These are phyloP conservation scores for Amphiprion ocellaris DNA, from an alignment of 2,113 vertebrate genomes.

Conservation along the genomic window DNA sequence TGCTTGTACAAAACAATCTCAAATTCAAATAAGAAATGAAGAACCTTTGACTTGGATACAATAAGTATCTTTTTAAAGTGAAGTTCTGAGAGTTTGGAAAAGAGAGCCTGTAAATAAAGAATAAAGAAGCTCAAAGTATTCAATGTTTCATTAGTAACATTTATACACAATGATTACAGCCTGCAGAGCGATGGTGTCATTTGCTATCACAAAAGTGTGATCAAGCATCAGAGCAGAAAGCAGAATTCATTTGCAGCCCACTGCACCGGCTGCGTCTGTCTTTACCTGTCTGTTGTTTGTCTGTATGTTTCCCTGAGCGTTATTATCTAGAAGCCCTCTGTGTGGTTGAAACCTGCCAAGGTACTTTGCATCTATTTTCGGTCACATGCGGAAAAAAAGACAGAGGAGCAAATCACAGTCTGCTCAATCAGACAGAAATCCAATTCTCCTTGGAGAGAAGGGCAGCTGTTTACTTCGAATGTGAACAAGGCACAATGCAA, in stretches of 20 bases:
- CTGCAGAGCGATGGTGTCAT: slow-evolving; percentile 38
- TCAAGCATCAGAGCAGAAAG: slow-evolving; percentile 44
- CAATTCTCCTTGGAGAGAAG: slow-evolving; percentile 47
- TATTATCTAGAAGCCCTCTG: slow-evolving; percentile 15
- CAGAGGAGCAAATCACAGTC: slow-evolving; percentile 34
- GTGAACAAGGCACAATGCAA: slow-evolving; percentile 19
- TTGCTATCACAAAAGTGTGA: slow-evolving; percentile 39
- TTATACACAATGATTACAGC: slow-evolving; percentile 30
- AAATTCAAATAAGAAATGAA: too few species aligned
- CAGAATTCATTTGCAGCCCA: slow-evolving; percentile 42
- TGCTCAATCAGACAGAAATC: slow-evolving; percentile 41
- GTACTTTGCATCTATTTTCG: slow-evolving; percentile 38
- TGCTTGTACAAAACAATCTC: too few species aligned
- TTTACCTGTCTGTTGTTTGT: slow-evolving; percentile 32
- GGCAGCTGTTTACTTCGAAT: slow-evolving; percentile 12
- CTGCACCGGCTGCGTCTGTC: slow-evolving; percentile 27
- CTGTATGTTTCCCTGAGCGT: slow-evolving; percentile 6
- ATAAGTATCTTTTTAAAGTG: too few species aligned
- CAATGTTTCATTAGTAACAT: slow-evolving; percentile 11
- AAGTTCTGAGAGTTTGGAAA: background rate
- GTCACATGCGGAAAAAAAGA: slow-evolving; percentile 27
- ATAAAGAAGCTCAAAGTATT: background rate
- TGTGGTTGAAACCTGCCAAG: slow-evolving; percentile 32
- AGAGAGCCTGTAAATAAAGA: background rate
- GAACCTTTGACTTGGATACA: too few species aligned